Base-by-base conservation (phyloP, 2,888 invertebrate species). In the Romanomermis culicivorax region DNA sequence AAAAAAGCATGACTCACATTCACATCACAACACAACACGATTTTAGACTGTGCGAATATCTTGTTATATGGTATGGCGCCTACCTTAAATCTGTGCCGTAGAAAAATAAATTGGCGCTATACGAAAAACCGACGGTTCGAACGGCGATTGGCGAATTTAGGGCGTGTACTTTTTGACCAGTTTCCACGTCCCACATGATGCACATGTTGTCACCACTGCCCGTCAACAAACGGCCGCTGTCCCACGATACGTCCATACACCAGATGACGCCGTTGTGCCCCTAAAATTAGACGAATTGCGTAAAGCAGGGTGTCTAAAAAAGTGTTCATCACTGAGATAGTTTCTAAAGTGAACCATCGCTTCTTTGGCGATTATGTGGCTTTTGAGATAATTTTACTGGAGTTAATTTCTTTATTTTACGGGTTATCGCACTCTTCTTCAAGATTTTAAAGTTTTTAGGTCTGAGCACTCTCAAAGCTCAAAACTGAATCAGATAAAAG, bases 201-300 rank as follows among this genome's bases (percentile, higher is more conserved):
- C 87, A 79, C 2, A 82, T 80, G 73, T 86, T 87, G 72, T 97
- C 97, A 71, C 88, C 95, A 68, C 86, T 85, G 25, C 93, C 93
- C 1, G 93, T 85, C 59, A 88, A 78, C 51, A 95, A 79, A 67
- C 80, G 79, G 0, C 82, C 81, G 2, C 87, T 83, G 62, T 88
- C 86, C 91, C 74, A 97, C 68, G 88, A 85, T 1, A 95, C 85
- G 70, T 99, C 97, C 54, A 97, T 79, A 68, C 88, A 87, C 95
- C 95, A 97, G 0, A 97, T 85, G 1, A 89, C 89, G 64, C 97
- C 97, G 69, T 82, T 83, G 70, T 99, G 97, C 0, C 95, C 95
- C 30, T 67, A 62, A 54, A 65, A 65, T 29, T n/a, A n/a, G n/a
- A n/a, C n/a, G 63, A 62, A 11, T 17, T 36, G 11, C 11, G 11